A percentile compares a stretch with the other conserved stretches of the same genome.
Conservation (phyloP, 2,113 vertebrate genomes). For the Callorhinus ursinus region DNA sequence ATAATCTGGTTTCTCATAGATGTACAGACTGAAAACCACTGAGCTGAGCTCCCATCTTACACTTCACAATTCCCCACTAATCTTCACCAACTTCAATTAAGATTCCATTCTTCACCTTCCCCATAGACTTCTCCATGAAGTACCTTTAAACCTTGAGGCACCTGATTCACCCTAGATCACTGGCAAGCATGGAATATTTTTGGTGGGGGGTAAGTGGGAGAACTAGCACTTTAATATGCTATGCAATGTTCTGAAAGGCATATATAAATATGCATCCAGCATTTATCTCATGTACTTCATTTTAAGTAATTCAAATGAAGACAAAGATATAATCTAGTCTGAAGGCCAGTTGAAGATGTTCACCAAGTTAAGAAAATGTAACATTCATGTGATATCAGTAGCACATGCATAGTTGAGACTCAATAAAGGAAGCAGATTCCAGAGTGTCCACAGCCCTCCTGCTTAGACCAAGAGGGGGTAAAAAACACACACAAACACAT, state of each 20-base stretch:
- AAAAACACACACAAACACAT: background rate
- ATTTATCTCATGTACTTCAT: conserved; percentile 5
- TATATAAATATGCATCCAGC: background rate
- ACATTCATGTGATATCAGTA: background rate
- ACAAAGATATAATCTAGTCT: conserved; percentile 1
- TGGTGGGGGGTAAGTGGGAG: background rate
- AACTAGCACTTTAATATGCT: background rate
- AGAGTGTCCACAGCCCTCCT: background rate
- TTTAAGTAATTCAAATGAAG: conserved; percentile 30
- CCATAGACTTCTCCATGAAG: background rate
- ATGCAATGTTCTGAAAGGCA: conserved; percentile 29
- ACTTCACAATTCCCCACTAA: background rate
- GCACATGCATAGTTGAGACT: background rate
- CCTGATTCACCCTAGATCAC: background rate
- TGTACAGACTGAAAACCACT: background rate
- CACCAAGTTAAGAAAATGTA: background rate
- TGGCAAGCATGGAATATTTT: background rate
- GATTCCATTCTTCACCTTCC: background rate
- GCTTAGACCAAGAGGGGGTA: background rate
- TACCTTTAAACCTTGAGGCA: background rate
- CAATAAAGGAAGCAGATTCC: background rate
- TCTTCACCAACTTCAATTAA: background rate
- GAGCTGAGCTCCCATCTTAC: background rate
- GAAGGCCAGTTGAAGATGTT: background rate
- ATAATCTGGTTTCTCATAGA: background rate